These are phyloP conservation scores for Sebastes oblongus DNA, from an alignment of 2,797 vertebrate species.

Conservation along the genomic window DNA sequence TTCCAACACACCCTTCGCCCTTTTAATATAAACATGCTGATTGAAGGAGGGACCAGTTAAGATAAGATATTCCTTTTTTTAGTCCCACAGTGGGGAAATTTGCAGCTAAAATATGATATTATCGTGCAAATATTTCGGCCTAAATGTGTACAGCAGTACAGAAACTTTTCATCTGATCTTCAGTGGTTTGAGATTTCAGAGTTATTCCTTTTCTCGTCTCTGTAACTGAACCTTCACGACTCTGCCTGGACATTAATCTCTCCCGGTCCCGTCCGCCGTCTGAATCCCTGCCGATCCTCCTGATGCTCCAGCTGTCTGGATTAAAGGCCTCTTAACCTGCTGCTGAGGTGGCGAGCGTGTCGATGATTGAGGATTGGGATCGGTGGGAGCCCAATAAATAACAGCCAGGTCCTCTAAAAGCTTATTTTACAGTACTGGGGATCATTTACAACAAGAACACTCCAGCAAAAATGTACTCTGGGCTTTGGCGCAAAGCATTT, in stretches of 20 bases:
- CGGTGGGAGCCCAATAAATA: conserved; percentile 59
- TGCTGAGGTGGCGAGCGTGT: conserved; percentile 12
- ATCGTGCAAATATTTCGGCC: neutral
- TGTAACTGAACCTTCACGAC: conserved; percentile 3
- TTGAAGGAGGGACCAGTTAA: neutral
- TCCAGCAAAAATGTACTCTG: conserved; percentile 40
- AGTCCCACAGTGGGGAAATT: no score
- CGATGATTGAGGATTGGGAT: conserved; percentile 2
- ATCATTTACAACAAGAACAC: conserved; percentile 42
- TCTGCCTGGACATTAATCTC: conserved; percentile 22
- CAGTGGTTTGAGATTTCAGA: neutral
- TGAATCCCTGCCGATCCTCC: conserved; percentile 11
- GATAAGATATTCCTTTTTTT: no score
- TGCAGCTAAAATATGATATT: neutral
- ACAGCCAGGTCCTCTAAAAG: conserved; percentile 44
- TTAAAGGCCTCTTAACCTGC: conserved; percentile 38
- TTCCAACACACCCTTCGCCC: conserved; percentile 18
- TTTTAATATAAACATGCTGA: conserved; percentile 16
- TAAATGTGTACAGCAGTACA: neutral
- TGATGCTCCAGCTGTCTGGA: conserved; percentile 45
- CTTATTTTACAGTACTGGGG: conserved; percentile 33
- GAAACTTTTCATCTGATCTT: neutral
- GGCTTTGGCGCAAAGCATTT: conserved; percentile 46
- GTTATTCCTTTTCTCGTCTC: neutral
- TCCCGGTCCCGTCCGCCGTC: neutral